Percentiles rank a stretch among this genome's conserved stretches.
phyloP scores from a whole-genome alignment of 2,888 invertebrate species.

The Thera obeliscata region DNA sequence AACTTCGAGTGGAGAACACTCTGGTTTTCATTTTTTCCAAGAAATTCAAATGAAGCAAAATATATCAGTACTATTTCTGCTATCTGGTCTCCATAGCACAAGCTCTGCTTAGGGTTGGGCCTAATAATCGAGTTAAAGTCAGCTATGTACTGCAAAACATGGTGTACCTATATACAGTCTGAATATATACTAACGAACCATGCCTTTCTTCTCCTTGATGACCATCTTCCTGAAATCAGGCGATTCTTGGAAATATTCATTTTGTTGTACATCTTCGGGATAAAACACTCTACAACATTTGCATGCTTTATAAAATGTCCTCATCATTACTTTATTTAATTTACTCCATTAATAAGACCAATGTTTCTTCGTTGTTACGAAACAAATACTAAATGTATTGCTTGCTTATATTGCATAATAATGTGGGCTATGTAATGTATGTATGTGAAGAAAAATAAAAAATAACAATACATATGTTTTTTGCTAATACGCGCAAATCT shows the following conservation, averaged over 20 bases:
- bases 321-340: constrained; percentile 1
- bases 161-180: background rate
- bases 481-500: no score
- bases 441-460: no score
- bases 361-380: background rate
- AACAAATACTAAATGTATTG: background rate
- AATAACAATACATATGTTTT: no score
- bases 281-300: constrained; percentile 12
- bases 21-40: background rate
- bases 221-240: background rate
- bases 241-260: background rate
- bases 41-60: no score
- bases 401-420: no score
- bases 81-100: no score
- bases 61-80: no score
- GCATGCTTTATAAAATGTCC: constrained; percentile 5
- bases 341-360: background rate
- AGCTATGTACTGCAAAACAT: no score
- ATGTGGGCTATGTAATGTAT: no score
- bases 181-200: constrained; percentile 17
- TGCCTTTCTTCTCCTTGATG: constrained; percentile 21
- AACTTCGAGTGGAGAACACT: background rate
- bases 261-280: background rate
- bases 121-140: no score
- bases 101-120: no score